Percentiles rank a stretch among this genome's conserved stretches.
These are phyloP conservation scores for Chondrosia reniformis DNA, from an alignment of 37 sponge, comb jelly and placozoan genomes.

Conservation along the genomic window DNA sequence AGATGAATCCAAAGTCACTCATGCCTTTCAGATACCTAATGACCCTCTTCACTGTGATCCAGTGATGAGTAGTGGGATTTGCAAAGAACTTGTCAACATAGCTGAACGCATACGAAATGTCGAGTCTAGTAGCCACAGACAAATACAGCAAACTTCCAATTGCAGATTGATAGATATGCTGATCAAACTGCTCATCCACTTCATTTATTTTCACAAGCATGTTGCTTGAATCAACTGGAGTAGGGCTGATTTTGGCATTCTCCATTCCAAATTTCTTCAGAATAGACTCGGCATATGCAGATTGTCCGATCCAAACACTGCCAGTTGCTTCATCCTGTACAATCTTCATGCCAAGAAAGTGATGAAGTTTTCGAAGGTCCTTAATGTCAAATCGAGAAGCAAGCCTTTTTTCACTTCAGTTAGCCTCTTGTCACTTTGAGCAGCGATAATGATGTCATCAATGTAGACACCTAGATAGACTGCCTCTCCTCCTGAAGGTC, in stretches of 20 bases:
- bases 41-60: constrained; percentile 31
- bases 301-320: constrained; percentile 59
- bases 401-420: constrained; percentile 41
- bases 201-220: constrained; percentile 30
- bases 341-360: constrained; percentile 45
- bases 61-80: constrained; percentile 25
- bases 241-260: constrained; percentile 19
- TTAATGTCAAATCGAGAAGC: constrained; percentile 42
- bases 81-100: constrained; percentile 28
- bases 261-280: constrained; percentile 49
- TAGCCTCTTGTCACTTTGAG: constrained; percentile 18
- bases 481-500: constrained; percentile 5
- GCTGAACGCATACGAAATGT: constrained; percentile 37
- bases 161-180: constrained; percentile 36
- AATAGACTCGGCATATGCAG: constrained; percentile 34
- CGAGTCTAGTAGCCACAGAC: constrained; percentile 33
- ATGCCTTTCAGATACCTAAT: constrained; percentile 35
- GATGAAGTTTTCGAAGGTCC: constrained; percentile 43
- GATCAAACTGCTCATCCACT: constrained; percentile 14
- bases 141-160: no score
- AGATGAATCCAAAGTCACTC: constrained; percentile 19
- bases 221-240: constrained; percentile 38
- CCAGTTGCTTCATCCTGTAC: constrained; percentile 29
- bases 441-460: constrained; percentile 48
- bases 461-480: constrained; percentile 47